Evolutionary conservation across 2,888 invertebrate genomes (phyloP), one percentile per base, ranked within the genome.

Genomic region (Minunthozetes semirufus): DNA sequence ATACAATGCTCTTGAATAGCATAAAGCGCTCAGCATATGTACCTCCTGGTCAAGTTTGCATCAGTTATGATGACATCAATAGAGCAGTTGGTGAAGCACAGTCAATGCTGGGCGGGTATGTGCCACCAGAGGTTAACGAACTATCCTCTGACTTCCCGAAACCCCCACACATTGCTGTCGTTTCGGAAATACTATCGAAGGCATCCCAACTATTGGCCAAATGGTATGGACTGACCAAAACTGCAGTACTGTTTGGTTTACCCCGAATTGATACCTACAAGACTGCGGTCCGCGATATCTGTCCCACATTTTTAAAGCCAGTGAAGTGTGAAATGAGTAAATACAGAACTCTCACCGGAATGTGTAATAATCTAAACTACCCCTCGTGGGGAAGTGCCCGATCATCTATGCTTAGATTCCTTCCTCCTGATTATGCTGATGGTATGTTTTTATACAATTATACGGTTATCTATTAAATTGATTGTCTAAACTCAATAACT

Each of bases 321-420:
- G 80, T 80, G 29, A 81, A 80, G 75, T 81, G 82, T 66, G 80
- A 80, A 76, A 78, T 81, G 29, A 79, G 80, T 27, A 78, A 81
- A 53, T 84, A 82, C 79, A 80, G 84, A 48, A 79, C 79, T 1
- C 72, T 79, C 6, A 78, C 77, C 77, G 84, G 83, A 17, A 80
- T 82, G 76, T 85, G 85, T 79, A 85, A 85, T 80, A 85, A 84
- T 78, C 79, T 84, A 59, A 80, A 82, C 27, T 80, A 83, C 76
- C 82, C 84, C 8, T 80, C 81, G 22, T 83, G 84, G 82, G 84
- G 84, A 17, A 81, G 82, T 22, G 80, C 83, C 1, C 76, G 79
- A 29, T 79, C 80, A 0, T 78, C 80, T 22, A 78, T 81, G 77
- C 77, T 79, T 19, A 73, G 81, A 11, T 80, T 80, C 53, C 63